Conservation (phyloP, 2,888 invertebrate species). For the Hydrotaea diabolus region DNA sequence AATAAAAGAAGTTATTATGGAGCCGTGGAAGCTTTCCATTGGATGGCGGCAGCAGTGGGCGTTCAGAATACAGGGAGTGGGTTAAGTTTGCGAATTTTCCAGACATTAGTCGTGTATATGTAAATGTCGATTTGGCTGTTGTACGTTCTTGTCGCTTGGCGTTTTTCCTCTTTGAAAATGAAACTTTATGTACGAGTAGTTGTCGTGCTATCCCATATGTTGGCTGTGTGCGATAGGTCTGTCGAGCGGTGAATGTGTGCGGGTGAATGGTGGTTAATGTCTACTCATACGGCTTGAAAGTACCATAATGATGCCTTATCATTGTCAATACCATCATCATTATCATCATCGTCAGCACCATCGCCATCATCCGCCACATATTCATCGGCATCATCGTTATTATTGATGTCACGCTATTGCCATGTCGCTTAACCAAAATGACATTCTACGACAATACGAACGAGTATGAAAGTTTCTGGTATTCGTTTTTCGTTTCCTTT, state of each 20-base stretch:
- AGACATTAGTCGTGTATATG: slow-evolving; percentile 62
- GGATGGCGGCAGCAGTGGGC: background rate
- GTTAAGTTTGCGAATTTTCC: slow-evolving; percentile 55
- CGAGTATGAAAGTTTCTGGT: slow-evolving; percentile 25
- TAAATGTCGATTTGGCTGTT: slow-evolving; percentile 53
- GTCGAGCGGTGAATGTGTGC: background rate
- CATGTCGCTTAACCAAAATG: slow-evolving; percentile 58
- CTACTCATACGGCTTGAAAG: background rate
- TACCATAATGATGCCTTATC: slow-evolving; percentile 23
- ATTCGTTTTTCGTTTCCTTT: slow-evolving; percentile 11
- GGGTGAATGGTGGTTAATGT: background rate
- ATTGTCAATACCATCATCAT: slow-evolving; percentile 40
- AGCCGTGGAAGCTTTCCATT: background rate
- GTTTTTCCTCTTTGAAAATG: background rate
- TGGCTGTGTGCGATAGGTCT: background rate
- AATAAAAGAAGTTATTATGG: slow-evolving; percentile 58
- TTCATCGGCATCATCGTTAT: slow-evolving; percentile 41
- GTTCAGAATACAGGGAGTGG: background rate
- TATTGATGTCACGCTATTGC: slow-evolving; percentile 63
- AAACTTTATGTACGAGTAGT: slow-evolving; percentile 19
- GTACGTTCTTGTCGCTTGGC: slow-evolving; percentile 12
- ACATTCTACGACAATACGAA: slow-evolving; percentile 43
- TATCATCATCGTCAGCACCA: no score
- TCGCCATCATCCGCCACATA: slow-evolving; percentile 19
- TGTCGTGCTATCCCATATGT: background rate